Conservation (phyloP, 2,888 invertebrate species). For the Opisthograptis luteolata region DNA sequence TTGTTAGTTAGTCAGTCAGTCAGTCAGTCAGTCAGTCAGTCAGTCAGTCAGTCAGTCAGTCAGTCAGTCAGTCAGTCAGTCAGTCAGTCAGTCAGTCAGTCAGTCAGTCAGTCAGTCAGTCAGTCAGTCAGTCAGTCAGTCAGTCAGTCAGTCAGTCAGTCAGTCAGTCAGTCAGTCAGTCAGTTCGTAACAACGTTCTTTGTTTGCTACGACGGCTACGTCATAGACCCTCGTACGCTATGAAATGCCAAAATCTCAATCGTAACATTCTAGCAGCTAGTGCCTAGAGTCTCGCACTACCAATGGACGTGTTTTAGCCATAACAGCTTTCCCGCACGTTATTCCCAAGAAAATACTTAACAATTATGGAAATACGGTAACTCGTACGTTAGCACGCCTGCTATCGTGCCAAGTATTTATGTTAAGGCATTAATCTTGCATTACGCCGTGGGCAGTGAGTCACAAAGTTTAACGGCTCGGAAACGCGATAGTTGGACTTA, state of each 20-base stretch:
- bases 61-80: too few relatives aligned
- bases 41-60: too few relatives aligned
- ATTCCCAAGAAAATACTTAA: conserved; percentile 10
- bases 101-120: too few relatives aligned
- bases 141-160: too few relatives aligned
- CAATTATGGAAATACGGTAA: conserved; percentile 10
- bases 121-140: too few relatives aligned
- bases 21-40: too few relatives aligned
- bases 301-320: neutral
- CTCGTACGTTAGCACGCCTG: conserved; percentile 11
- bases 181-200: too few relatives aligned
- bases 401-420: conserved; percentile 39
- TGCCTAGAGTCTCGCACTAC: neutral
- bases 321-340: neutral
- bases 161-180: too few relatives aligned
- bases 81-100: too few relatives aligned
- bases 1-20: too few relatives aligned
- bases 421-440: conserved; percentile 38
- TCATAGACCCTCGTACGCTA: too few relatives aligned
- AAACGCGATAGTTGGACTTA: conserved; percentile 66
- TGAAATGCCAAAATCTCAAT: neutral
- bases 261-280: neutral
- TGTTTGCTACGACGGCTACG: too few relatives aligned
- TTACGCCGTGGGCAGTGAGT: conserved; percentile 45
- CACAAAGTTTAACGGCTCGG: conserved; percentile 61